phyloP scores from a whole-genome alignment of 2,888 invertebrate genomes.

The Sussaba pulchella region DNA sequence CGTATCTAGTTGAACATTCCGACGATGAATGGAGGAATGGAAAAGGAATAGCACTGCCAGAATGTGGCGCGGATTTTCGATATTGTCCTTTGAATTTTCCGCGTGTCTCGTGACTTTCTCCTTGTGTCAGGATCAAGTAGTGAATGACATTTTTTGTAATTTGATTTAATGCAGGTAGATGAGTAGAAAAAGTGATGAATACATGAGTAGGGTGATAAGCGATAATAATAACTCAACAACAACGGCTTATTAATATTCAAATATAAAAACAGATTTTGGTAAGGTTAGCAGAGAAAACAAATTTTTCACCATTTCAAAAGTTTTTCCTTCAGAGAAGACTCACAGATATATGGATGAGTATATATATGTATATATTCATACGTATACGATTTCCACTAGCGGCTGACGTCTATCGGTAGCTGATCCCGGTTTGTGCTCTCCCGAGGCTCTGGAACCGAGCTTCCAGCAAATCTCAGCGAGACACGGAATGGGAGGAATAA shows the following conservation, averaged over 20 bases:
- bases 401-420: neutral
- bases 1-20: slow-evolving; percentile 31
- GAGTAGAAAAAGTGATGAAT: too few species aligned
- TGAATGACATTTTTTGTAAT: too few species aligned
- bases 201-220: too few species aligned
- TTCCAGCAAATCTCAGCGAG: neutral
- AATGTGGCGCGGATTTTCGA: slow-evolving; percentile 12
- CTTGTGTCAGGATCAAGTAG: neutral
- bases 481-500: neutral
- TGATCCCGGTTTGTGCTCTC: too few species aligned
- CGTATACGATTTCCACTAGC: neutral
- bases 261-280: too few species aligned
- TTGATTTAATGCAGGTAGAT: too few species aligned
- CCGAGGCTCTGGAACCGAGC: neutral
- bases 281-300: neutral
- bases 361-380: neutral
- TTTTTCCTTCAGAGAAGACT: neutral
- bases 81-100: too few species aligned
- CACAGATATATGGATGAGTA: too few species aligned
- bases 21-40: slow-evolving; percentile 1
- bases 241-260: too few species aligned
- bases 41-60: neutral
- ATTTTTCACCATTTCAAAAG: neutral
- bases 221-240: too few species aligned
- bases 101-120: slow-evolving; percentile 22